Conservation (phyloP, 2,888 invertebrate genomes). For the Tupiocoris notatus region DNA sequence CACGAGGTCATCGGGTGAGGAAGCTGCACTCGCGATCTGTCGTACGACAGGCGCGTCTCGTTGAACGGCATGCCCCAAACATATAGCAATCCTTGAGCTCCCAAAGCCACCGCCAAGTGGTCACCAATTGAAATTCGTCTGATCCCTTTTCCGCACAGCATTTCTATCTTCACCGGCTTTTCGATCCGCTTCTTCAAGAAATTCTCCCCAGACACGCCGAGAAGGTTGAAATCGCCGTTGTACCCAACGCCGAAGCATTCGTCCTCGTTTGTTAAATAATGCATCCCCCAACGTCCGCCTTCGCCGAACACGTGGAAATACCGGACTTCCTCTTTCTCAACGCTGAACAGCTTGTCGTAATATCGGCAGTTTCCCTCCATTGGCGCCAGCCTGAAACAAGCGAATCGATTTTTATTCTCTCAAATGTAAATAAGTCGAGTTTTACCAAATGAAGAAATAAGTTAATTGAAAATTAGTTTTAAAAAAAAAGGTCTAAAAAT, state of each 20-base stretch:
- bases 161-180: conserved; percentile 1
- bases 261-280: conserved; percentile 7
- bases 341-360: conserved; percentile 3
- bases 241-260: conserved; percentile 13
- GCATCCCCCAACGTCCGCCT: conserved; percentile 9
- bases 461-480: no score
- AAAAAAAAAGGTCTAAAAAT: no score
- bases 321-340: not conserved
- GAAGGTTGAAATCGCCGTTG: conserved; percentile 21
- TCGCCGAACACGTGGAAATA: conserved; percentile 13
- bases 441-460: no score
- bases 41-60: conserved; percentile 3
- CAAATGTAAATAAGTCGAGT: no score
- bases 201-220: conserved; percentile 9
- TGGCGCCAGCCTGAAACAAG: no score
- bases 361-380: not conserved
- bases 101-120: not conserved
- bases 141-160: conserved; percentile 4
- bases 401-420: no score
- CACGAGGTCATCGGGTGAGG: conserved; percentile 2
- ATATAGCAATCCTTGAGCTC: not conserved
- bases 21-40: not conserved
- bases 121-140: not conserved
- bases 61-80: conserved; percentile 9
- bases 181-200: conserved; percentile 15